phyloP scores from a whole-genome alignment of 2,113 vertebrate genomes.

The Progne subis region DNA sequence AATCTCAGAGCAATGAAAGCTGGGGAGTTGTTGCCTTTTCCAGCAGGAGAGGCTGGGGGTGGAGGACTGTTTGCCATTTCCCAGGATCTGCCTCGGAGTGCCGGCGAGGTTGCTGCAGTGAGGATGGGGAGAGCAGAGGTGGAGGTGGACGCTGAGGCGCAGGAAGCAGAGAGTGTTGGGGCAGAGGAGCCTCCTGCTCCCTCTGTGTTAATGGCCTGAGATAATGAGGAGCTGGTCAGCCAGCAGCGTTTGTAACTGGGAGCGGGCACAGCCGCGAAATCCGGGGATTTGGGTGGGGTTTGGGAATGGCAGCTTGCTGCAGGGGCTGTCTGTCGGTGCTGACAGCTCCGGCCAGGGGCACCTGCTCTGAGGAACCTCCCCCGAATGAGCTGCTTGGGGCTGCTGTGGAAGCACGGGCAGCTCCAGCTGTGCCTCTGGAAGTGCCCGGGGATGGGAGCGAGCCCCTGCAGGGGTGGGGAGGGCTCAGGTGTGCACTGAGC shows the following conservation, averaged over 20 bases:
- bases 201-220: background rate
- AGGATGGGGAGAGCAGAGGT: background rate
- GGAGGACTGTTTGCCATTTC: background rate
- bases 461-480: background rate
- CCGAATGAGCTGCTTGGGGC: background rate
- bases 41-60: background rate
- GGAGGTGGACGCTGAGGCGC: background rate
- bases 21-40: background rate
- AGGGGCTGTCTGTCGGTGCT: background rate
- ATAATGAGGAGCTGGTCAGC: background rate
- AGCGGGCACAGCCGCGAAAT: background rate
- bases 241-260: background rate
- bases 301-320: background rate
- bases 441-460: accelerated
- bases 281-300: background rate
- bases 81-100: background rate
- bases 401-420: accelerated
- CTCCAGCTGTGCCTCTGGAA: accelerated
- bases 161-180: background rate
- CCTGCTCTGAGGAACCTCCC: background rate
- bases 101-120: background rate
- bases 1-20: background rate
- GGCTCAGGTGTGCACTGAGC: background rate
- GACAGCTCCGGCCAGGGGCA: background rate
- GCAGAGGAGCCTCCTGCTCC: background rate